Conservation (phyloP, 2,797 vertebrate species). For the Rhinophrynus dorsalis region DNA sequence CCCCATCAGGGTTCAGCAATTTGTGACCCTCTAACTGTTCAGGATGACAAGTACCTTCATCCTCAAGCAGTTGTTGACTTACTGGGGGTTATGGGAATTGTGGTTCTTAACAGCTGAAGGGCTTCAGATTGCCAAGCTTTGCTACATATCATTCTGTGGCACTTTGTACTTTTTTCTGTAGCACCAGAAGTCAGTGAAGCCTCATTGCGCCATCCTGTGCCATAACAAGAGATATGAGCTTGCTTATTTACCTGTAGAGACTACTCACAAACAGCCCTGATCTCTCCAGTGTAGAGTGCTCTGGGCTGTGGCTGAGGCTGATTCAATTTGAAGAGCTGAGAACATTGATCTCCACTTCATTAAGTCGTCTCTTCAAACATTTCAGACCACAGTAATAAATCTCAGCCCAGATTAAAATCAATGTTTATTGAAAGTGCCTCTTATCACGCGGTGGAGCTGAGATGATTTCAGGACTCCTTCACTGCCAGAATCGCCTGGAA, state of each 20-base stretch:
- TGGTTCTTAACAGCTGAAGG: too few species aligned
- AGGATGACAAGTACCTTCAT: too few species aligned
- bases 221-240: background rate
- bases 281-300: background rate
- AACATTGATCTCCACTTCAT: slow-evolving; percentile 50
- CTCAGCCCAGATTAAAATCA: slow-evolving; percentile 48
- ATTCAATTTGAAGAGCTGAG: slow-evolving; percentile 46
- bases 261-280: background rate
- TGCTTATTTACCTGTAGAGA: background rate
- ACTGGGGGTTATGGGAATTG: too few species aligned
- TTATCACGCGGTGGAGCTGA: slow-evolving; percentile 25
- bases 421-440: slow-evolving; percentile 47
- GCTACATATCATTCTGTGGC: too few species aligned
- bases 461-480: slow-evolving; percentile 40
- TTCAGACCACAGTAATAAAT: slow-evolving; percentile 44
- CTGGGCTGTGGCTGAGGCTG: slow-evolving; percentile 24
- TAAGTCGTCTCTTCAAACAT: slow-evolving; percentile 50
- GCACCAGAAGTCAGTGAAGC: too few species aligned
- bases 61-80: too few species aligned
- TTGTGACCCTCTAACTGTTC: too few species aligned
- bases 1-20: too few species aligned
- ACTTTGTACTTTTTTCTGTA: too few species aligned
- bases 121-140: too few species aligned
- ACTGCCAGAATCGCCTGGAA: slow-evolving; percentile 2
- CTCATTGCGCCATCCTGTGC: background rate